Evolutionary conservation across 1,140 invertebrate genomes (phyloP).

Genomic region (Drosophila yakuba): DNA sequence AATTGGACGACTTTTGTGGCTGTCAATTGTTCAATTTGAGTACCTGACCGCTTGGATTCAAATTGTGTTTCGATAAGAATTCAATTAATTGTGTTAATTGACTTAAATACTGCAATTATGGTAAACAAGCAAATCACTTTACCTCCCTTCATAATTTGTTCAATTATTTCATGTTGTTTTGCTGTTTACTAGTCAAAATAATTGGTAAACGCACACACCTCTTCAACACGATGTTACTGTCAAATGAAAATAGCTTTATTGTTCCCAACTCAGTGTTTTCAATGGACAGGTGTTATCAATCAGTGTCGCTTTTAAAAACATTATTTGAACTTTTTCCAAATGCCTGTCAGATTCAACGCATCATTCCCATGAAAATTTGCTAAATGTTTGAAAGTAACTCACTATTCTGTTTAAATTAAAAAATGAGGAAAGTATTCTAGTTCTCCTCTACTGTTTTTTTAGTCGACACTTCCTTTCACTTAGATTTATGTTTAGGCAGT

Average conservation of each 20-base stretch:
- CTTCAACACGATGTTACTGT: slow-evolving; percentile 47
- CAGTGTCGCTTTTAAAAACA: slow-evolving; percentile 23
- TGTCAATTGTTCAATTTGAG: slow-evolving; percentile 33
- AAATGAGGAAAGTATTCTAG: too few relatives aligned
- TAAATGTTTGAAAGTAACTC: too few relatives aligned
- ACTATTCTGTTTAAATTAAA: too few relatives aligned
- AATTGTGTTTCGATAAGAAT: slow-evolving; percentile 4
- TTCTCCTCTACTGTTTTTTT: too few relatives aligned
- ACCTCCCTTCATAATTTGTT: slow-evolving; percentile 13
- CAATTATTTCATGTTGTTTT: slow-evolving; percentile 16
- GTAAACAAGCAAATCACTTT: slow-evolving; percentile 18
- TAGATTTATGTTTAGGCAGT: too few relatives aligned
- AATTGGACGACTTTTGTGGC: slow-evolving; percentile 14
- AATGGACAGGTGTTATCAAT: slow-evolving; percentile 22
- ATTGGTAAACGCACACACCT: slow-evolving; percentile 44
- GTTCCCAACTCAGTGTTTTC: neutral
- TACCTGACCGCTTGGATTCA: slow-evolving; percentile 15
- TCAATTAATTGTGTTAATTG: slow-evolving; percentile 48
- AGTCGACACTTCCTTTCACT: too few relatives aligned
- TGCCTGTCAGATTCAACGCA: neutral
- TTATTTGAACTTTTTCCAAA: neutral
- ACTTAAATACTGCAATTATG: slow-evolving; percentile 23
- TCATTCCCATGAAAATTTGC: too few relatives aligned
- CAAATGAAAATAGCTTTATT: slow-evolving; percentile 16
- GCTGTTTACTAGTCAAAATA: slow-evolving; percentile 29